Base-by-base conservation (phyloP, 1,140 invertebrate genomes). In the Drosophila ananassae region DNA sequence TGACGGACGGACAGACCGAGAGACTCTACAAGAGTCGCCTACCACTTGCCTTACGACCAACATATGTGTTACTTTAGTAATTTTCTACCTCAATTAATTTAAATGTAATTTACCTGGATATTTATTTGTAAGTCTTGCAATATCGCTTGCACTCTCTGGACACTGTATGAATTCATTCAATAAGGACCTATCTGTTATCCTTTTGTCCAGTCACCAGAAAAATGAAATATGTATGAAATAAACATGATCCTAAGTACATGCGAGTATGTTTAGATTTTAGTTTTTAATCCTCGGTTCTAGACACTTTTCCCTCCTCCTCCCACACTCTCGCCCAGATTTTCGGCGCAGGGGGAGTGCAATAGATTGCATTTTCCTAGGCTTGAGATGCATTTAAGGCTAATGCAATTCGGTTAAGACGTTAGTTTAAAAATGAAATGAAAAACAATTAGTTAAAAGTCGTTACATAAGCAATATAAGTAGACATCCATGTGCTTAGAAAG, bases 391-490 rank as follows among this genome's bases (percentile, higher is more conserved):
- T 64, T 50, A 58, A 62, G 57, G 48, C 47, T 47, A 73, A 80
- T 57, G 73, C 54, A 68, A 82, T 89, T 81, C 50, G 74, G 54
- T 73, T 83, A 83, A 82, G 84, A 53, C 46, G 55, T 46, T 87
- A 85, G 82, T 56, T 63, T 87, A 75, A 82, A 72, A 52, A 67
- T 47, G 2, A 44, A 44, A 44, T 17, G n/a, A 21, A 44, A 44
- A 44, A 17, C 41, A 78, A 73, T 79, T 85, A 85, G 82, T 87
- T 87, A 71, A 69, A 80, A 82, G 74, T 82, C 79, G 79, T 85
- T 85, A 89, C 59, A 79, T 85, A 89, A 85, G 82, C 79, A 87
- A 87, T 87, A 89, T 87, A 87, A 89, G 83, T 89, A 89, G 83
- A 87, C 71, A 87, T 87, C 63, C 75, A 83, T 87, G 83, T 87